phyloP scores from a whole-genome alignment of 2,888 invertebrate genomes.

The Napeogenes sylphis region DNA sequence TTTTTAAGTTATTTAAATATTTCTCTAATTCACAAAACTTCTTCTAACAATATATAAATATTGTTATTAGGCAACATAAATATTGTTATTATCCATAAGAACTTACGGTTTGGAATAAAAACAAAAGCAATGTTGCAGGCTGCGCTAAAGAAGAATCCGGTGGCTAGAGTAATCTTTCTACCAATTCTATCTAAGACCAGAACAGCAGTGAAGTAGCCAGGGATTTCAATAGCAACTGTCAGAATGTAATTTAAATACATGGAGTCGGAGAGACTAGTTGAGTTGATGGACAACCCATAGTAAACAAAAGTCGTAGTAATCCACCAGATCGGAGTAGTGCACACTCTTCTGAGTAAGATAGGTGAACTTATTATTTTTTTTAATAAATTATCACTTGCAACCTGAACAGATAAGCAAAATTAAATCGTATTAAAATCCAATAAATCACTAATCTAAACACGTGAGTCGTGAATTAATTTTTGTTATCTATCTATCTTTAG shows the following conservation, averaged over 20 bases:
- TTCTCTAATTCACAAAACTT: no score
- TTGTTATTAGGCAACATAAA: no score
- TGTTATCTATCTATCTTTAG: no score
- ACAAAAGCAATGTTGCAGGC: constrained; percentile 58
- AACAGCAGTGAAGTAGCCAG: constrained; percentile 80
- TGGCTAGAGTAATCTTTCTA: constrained; percentile 77
- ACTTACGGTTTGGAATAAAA: constrained; percentile 70
- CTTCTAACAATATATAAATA: no score
- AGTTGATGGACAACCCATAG: constrained; percentile 86
- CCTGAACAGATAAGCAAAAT: constrained; percentile 9
- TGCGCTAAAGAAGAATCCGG: constrained; percentile 79
- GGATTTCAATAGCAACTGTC: constrained; percentile 81
- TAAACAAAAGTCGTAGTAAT: constrained; percentile 86
- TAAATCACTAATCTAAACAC: neutral
- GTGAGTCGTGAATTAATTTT: no score
- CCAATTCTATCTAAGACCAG: constrained; percentile 80
- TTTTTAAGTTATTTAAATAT: no score
- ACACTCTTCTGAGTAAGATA: constrained; percentile 72
- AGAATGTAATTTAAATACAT: constrained; percentile 85
- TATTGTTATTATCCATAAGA: neutral
- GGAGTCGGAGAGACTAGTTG: constrained; percentile 83
- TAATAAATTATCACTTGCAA: constrained; percentile 8
- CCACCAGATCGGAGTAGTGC: constrained; percentile 87
- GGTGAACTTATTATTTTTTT: constrained; percentile 44
- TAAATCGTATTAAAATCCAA: neutral